These are phyloP conservation scores for Dicerorhinus sumatrensis DNA, from an alignment of 2,113 vertebrate species.

Conservation along the genomic window DNA sequence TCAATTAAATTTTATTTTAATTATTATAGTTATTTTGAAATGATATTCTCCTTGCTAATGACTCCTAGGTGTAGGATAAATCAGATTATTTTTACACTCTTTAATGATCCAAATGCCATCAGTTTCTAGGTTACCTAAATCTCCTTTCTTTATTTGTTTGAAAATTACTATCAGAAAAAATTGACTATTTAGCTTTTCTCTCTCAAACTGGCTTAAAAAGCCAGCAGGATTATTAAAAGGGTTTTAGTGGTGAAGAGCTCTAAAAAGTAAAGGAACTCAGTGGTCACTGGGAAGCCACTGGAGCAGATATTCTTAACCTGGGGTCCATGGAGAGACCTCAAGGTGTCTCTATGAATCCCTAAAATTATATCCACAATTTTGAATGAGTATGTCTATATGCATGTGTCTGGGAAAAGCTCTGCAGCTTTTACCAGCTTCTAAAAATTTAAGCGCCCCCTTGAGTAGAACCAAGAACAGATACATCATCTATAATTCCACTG, in stretches of 20 bases:
- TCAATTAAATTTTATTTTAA: background rate
- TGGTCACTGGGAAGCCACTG: background rate
- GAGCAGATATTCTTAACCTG: background rate
- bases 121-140: background rate
- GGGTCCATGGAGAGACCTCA: background rate
- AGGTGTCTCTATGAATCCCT: background rate
- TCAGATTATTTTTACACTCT: background rate
- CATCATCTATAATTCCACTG: background rate
- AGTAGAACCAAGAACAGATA: background rate
- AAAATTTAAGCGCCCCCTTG: background rate
- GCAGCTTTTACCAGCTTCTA: background rate
- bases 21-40: background rate
- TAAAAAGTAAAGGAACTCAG: background rate
- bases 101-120: background rate
- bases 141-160: background rate
- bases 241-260: background rate
- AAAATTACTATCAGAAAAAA: constrained; percentile 21
- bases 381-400: background rate
- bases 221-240: background rate
- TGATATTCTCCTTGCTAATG: background rate
- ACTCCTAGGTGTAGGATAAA: background rate
- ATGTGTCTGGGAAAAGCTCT: background rate
- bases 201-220: background rate
- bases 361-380: background rate
- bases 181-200: background rate